Percentiles rank a stretch among this genome's conserved stretches.
Evolutionary conservation across 1,140 invertebrate species (phyloP).

Genomic region (Laupala kohalensis): DNA sequence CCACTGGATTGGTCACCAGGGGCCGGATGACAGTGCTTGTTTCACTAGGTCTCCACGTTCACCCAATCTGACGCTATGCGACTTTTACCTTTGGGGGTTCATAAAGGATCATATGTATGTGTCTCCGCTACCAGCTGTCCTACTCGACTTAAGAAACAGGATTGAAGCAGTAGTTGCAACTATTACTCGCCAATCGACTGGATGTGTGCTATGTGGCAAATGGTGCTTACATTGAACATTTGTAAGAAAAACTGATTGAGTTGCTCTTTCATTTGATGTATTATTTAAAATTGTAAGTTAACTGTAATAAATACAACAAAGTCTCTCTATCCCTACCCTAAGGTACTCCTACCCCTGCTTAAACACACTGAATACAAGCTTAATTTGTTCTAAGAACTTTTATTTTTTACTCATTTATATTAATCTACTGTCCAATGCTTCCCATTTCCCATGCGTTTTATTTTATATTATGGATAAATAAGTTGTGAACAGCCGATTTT

Average conservation of each 20-base stretch:
- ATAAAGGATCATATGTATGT: slow-evolving; percentile 18
- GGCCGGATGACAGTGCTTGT: not conserved
- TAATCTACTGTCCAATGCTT: too few species aligned
- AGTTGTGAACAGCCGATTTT: too few species aligned
- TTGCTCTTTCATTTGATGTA: not conserved
- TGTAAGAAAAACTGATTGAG: not conserved
- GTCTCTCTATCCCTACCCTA: too few species aligned
- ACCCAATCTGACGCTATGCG: slow-evolving; percentile 18
- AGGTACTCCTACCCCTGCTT: too few species aligned
- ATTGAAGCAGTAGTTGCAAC: slow-evolving; percentile 3
- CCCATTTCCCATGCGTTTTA: too few species aligned
- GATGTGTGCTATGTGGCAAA: slow-evolving; percentile 2
- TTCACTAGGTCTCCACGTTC: slow-evolving; percentile 18
- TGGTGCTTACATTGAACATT: not conserved
- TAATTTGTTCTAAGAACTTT: too few species aligned
- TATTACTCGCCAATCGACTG: slow-evolving; percentile 1
- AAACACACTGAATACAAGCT: too few species aligned
- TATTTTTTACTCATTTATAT: too few species aligned
- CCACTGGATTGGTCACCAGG: slow-evolving; percentile 22
- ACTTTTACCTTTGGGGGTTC: slow-evolving; percentile 24
- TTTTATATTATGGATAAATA: too few species aligned
- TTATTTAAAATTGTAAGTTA: too few species aligned
- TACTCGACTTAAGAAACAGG: not conserved
- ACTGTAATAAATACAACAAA: not conserved
- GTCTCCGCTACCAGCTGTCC: slow-evolving; percentile 6